These are phyloP conservation scores for Drosophila sordidapex DNA, from an alignment of 2,888 invertebrate species.

Conservation along the genomic window DNA sequence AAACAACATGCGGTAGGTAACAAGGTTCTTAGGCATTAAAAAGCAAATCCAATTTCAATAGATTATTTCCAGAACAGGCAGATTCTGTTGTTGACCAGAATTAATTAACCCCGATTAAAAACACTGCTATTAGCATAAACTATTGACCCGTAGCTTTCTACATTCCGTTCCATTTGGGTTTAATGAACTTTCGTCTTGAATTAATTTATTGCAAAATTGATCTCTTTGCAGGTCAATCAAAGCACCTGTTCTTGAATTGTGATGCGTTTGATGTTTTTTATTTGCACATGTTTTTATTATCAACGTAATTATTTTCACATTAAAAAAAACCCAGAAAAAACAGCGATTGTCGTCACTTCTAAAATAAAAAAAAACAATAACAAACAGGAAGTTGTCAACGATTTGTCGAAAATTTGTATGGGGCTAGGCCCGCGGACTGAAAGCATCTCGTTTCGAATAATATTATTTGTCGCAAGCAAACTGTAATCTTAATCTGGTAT, in stretches of 20 bases:
- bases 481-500: background rate
- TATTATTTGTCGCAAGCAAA: background rate
- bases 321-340: slow-evolving; percentile 4
- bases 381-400: slow-evolving; percentile 14
- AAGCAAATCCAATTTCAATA: background rate
- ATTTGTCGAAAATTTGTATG: background rate
- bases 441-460: slow-evolving; percentile 4
- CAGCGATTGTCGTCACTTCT: slow-evolving; percentile 7
- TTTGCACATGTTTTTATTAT: slow-evolving; percentile 4
- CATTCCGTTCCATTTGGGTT: slow-evolving; percentile 35
- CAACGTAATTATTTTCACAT: slow-evolving; percentile 6
- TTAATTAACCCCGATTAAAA: slow-evolving; percentile 2
- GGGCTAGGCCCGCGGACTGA: background rate
- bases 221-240: background rate
- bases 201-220: slow-evolving; percentile 14
- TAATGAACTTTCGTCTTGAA: slow-evolving; percentile 45
- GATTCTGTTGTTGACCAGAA: background rate
- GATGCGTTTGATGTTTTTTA: background rate
- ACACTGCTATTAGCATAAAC: slow-evolving; percentile 25
- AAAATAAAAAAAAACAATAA: slow-evolving; percentile 12
- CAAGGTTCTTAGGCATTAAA: background rate
- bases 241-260: slow-evolving; percentile 1
- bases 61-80: background rate
- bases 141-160: slow-evolving; percentile 35
- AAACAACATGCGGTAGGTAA: slow-evolving; percentile 4